Base-by-base conservation (phyloP, 1,140 invertebrate species). In the Tetragonula clypearis region DNA sequence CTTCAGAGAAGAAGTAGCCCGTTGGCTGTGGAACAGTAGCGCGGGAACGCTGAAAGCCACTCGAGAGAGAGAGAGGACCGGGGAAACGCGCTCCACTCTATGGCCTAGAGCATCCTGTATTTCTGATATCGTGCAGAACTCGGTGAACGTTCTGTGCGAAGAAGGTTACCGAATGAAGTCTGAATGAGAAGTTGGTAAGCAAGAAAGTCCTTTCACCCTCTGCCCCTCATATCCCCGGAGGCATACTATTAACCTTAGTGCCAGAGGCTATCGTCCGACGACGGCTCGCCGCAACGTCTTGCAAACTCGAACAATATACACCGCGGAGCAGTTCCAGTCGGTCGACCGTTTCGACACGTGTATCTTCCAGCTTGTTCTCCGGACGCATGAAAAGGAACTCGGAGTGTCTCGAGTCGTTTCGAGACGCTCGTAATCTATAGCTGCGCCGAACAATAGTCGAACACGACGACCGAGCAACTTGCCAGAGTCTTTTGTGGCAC, bases 311-410 rank as follows among this genome's bases (percentile, higher is more conserved):
- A 80, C 55, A 56, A 75, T 80, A 80, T 55, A 30, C 8, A 21
- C 55, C 68, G 19, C 62, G 21, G n/a, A 19, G 41, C 76, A 56
- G 21, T n/a, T 35, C 53, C 21, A 83, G 55, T 6, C 26, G 26
- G 55, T 5, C 15, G 41, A 19, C 6, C 58, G 58, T 79, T 65
- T 56, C 82, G 77, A 84, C 87, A 66, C 79, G 76, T 62, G 84
- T 85, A 86, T 88, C 87, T 88, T 82, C 69, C 82, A 56, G 75
- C 66, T 88, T 78, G 87, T 80, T 60, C 80, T 19, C 26, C 49
- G 19, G 78, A 75, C 78, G 62, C 21, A 41, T 12, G 68, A 75
- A 56, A 62, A 60, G 78, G 80, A 66, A 79, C 83, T 74, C 1
- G 41, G 4, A 6, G 41, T 55, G 23, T 19, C 58, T 55, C 30